phyloP scores from a whole-genome alignment of 2,797 vertebrate genomes.

The Hafferia zeledoni region DNA sequence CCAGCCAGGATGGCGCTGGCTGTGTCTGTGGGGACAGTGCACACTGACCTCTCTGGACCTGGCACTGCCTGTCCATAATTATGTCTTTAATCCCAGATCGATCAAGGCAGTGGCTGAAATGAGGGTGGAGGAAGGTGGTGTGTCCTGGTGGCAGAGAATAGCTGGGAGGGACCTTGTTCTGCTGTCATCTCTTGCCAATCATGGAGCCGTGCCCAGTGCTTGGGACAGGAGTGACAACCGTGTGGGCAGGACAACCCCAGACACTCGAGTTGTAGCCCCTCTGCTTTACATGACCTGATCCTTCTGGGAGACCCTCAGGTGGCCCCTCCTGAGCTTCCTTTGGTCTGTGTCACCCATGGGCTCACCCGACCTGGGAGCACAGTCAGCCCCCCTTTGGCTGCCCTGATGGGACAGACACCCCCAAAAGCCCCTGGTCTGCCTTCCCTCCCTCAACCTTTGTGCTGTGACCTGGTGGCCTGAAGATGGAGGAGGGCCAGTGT shows the following conservation, averaged over 20 bases:
- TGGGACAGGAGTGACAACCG: fast-evolving
- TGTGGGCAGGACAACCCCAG: not conserved
- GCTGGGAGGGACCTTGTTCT: not conserved
- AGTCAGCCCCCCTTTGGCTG: not conserved
- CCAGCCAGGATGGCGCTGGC: not conserved
- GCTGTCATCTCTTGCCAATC: not conserved
- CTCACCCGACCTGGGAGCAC: not conserved
- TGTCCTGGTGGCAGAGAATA: not conserved
- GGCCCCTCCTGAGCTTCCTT: not conserved
- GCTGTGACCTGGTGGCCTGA: not conserved
- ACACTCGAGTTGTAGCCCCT: fast-evolving
- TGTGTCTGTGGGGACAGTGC: not conserved
- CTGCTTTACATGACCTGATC: not conserved
- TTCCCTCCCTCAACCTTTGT: not conserved
- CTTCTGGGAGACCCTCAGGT: not conserved
- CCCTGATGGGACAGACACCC: not conserved
- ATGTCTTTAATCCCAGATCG: not conserved
- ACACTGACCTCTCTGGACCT: not conserved
- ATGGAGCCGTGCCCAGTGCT: not conserved
- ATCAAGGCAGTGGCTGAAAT: not conserved
- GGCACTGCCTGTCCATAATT: not conserved
- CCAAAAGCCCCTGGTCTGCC: not conserved
- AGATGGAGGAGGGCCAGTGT: too few species aligned
- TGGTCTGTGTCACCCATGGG: fast-evolving
- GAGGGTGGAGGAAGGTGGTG: not conserved